Evolutionary conservation across 2,888 invertebrate species (phyloP), one percentile per base, ranked within the genome.

Genomic region (Platynereis dumerilii): DNA sequence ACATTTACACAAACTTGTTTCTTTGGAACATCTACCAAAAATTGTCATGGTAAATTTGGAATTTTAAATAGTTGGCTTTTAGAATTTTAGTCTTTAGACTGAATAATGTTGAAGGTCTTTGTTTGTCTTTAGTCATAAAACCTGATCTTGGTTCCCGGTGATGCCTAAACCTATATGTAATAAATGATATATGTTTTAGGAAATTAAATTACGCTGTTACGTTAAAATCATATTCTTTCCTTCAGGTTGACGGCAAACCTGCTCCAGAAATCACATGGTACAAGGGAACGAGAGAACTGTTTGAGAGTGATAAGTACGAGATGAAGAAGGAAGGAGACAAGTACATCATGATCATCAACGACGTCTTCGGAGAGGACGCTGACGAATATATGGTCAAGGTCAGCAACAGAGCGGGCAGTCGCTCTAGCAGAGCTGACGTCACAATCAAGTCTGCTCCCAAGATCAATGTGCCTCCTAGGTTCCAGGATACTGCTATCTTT

Each of bases 381-480:
- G 99, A 99, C 85, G 98, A 99, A 84, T 99, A 99, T 84, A 91
- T 93, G 15, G 95, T 96, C 81, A 89, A 96, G 64, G 99, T 97
- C 1, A 91, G 92, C 69, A 99, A 99, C 87, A 91, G 91, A 77
- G 97, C 93, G 17, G 99, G 99, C 28, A 91, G 93, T 34, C 93
- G 96, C 85, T 93, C 94, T 62, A 96, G 96, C n/a, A 88, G 96
- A 70, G 97, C 95, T 42, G 93, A 97, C 79, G 88, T 99, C 65
- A 88, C 93, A 61, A 98, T 99, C 76, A 96, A 96, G 92, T 95
- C 94, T 76, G 92, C 97, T 74, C 99, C 99, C 24, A 96, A 96
- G 87, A 87, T 99, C 75, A 96, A 96, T 85, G 93, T 99, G 59
- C 99, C 99, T 63, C 96, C 97, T 26, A 88, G 98, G 69, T 99